These are phyloP conservation scores for Argyra leucocephala DNA, from an alignment of 2,888 invertebrate genomes.

Conservation along the genomic window DNA sequence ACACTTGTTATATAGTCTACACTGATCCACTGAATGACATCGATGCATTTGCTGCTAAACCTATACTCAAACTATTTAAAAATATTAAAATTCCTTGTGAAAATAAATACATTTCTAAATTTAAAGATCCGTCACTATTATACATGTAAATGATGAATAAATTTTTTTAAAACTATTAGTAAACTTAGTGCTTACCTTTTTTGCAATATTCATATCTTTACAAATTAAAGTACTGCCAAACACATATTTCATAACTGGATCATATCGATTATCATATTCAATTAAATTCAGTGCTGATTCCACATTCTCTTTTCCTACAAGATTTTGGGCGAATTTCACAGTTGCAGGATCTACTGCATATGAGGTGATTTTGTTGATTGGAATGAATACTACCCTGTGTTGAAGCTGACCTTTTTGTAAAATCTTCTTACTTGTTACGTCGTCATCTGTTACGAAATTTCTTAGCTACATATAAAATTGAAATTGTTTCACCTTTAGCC, in stretches of 20 bases:
- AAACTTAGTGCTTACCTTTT: conserved; percentile 38
- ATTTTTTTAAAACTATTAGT: background rate
- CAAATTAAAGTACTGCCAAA: conserved; percentile 83
- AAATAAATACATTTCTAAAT: conserved; percentile 30
- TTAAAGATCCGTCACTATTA: conserved; percentile 34
- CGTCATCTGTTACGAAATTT: conserved; percentile 83
- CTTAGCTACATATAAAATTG: conserved; percentile 53
- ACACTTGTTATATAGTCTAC: conserved; percentile 35
- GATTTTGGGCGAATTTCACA: conserved; percentile 57
- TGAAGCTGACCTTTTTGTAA: conserved; percentile 73
- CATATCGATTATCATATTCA: conserved; percentile 54
- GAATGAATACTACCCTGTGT: conserved; percentile 76
- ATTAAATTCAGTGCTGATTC: conserved; percentile 71
- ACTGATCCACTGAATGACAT: conserved; percentile 33
- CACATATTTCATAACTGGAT: conserved; percentile 75
- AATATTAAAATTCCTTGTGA: conserved; percentile 30
- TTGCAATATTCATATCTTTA: conserved; percentile 68
- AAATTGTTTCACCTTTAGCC: background rate
- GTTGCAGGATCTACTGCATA: conserved; percentile 51
- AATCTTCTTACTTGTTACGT: conserved; percentile 72
- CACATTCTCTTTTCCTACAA: conserved; percentile 74
- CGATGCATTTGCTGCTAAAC: conserved; percentile 33
- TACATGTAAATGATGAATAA: conserved; percentile 29
- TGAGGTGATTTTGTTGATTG: conserved; percentile 75
- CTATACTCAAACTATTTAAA: conserved; percentile 34